Percentiles rank a stretch among this genome's conserved stretches.
Conservation (phyloP, 23 tunicate genomes). For the Oikopleura albicans region DNA sequence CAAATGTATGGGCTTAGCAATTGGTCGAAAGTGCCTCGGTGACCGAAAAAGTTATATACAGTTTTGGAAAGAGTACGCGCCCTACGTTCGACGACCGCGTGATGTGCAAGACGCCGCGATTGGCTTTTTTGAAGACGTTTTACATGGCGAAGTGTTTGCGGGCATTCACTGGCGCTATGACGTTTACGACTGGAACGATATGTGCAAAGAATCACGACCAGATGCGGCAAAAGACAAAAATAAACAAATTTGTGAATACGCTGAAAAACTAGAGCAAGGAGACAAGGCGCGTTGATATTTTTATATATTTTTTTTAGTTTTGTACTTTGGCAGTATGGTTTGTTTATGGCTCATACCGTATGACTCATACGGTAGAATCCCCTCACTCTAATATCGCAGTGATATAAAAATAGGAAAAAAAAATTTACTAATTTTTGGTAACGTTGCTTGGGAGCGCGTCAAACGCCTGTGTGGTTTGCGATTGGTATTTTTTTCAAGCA, state of each 20-base stretch:
- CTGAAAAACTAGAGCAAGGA: constrained; percentile 19
- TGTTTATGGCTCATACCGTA: too few relatives aligned
- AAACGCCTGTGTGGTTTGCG: too few relatives aligned
- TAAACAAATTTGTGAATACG: constrained; percentile 54
- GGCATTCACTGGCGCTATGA: constrained; percentile 88
- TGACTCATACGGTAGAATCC: too few relatives aligned
- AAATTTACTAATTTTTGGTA: too few relatives aligned
- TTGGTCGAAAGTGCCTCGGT: constrained; percentile 60
- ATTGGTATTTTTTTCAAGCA: too few relatives aligned
- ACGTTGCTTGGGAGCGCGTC: too few relatives aligned
- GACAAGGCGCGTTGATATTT: too few relatives aligned
- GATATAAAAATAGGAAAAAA: too few relatives aligned
- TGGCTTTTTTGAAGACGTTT: constrained; percentile 23
- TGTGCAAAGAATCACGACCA: constrained; percentile 74
- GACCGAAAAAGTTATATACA: constrained; percentile 38
- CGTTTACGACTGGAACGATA: constrained; percentile 61
- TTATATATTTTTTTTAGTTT: too few relatives aligned
- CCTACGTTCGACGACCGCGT: constrained; percentile 38
- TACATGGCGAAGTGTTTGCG: constrained; percentile 25
- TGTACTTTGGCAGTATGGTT: too few relatives aligned
- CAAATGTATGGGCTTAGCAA: constrained; percentile 48
- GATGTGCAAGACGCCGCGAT: constrained; percentile 31
- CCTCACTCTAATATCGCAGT: too few relatives aligned
- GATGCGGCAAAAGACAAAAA: constrained; percentile 49
- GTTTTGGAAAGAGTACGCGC: constrained; percentile 31